Evolutionary conservation across 92 coral and sea anemone species (phyloP).

Genomic region (Isaurus tuberculatus): DNA sequence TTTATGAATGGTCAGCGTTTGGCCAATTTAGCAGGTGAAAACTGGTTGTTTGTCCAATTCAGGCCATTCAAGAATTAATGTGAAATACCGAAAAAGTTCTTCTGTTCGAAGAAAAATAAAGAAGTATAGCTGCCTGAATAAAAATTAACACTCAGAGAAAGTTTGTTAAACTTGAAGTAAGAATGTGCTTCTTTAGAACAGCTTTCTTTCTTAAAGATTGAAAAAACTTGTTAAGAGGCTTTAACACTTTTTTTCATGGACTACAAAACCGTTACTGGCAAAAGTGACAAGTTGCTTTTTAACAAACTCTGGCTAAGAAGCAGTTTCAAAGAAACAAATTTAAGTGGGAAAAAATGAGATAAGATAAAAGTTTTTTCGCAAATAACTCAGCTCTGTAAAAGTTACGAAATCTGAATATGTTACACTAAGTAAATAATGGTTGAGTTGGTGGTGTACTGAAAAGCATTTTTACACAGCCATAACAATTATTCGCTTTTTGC

Average conservation of each 20-base stretch:
- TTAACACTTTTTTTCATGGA: no score
- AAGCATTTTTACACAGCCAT: not conserved
- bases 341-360: no score
- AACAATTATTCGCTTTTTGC: not conserved
- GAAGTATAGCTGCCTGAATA: no score
- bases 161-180: no score
- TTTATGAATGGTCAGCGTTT: not conserved
- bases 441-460: conserved; percentile 15
- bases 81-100: not conserved
- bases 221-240: no score
- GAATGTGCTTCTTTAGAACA: no score
- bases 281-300: no score
- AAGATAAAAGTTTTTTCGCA: not conserved
- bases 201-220: no score
- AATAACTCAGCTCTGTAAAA: not conserved
- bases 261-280: no score
- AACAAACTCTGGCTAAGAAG: no score
- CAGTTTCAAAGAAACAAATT: no score
- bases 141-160: no score
- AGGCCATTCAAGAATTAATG: not conserved
- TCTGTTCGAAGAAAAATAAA: not conserved
- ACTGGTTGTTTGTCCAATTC: conserved; percentile 17
- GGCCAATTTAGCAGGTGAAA: conserved; percentile 9
- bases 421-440: not conserved
- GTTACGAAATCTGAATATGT: not conserved